These are phyloP conservation scores for Triplophysa bombifrons DNA, from an alignment of 2,797 vertebrate species.

Conservation along the genomic window DNA sequence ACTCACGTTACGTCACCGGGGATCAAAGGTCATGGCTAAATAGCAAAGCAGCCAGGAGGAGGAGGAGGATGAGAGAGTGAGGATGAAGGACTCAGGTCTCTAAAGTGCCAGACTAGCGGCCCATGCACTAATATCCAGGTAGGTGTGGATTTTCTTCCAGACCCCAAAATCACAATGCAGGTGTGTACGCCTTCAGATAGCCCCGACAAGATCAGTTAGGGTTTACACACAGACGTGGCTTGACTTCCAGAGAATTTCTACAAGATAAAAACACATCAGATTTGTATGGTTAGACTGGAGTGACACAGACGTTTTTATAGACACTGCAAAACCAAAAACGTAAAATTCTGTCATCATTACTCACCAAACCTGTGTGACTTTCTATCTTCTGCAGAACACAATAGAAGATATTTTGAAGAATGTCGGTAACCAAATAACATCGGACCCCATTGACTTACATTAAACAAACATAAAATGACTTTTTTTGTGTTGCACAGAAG, in stretches of 20 bases:
- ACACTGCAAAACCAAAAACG: no score
- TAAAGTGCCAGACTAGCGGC: conserved; percentile 59
- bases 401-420: no score
- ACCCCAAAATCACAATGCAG: conserved; percentile 31
- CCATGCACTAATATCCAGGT: conserved; percentile 59
- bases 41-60: conserved; percentile 61
- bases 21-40: conserved; percentile 49
- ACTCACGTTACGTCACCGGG: conserved; percentile 50
- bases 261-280: conserved; percentile 63
- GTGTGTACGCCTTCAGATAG: conserved; percentile 25
- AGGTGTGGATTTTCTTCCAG: conserved; percentile 31
- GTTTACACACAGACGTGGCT: conserved; percentile 74
- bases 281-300: neutral
- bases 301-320: neutral
- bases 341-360: no score
- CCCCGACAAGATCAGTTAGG: conserved; percentile 64
- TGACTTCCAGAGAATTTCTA: conserved; percentile 78
- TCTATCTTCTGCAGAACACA: no score
- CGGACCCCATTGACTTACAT: no score
- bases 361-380: no score
- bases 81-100: conserved; percentile 69
- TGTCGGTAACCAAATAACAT: no score
- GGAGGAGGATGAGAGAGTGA: conserved; percentile 60
- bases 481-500: no score
- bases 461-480: no score